Evolutionary conservation across 2,113 vertebrate species (phyloP).

Genomic region (Loxodonta africana): DNA sequence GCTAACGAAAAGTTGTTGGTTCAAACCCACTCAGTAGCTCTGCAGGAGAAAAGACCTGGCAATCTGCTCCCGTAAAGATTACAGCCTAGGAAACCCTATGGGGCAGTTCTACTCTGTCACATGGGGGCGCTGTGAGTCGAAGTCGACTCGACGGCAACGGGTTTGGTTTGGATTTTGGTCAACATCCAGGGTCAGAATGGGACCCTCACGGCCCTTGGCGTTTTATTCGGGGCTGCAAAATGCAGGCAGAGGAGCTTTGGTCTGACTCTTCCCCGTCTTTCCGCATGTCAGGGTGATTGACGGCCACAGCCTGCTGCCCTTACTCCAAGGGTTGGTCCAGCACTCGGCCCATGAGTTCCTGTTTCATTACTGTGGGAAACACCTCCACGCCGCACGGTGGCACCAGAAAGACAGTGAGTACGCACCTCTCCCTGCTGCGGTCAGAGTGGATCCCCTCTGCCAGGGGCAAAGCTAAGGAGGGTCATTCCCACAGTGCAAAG

Average conservation of each 20-base stretch:
- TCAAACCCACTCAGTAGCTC: too few relatives aligned
- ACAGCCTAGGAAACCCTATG: too few relatives aligned
- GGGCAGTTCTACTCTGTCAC: too few relatives aligned
- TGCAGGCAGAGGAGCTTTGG: rapidly evolving
- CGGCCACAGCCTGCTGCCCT: constrained; percentile 91
- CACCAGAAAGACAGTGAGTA: constrained; percentile 91
- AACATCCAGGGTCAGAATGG: rapidly evolving
- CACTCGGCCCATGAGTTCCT: constrained; percentile 93
- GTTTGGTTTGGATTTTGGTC: too few relatives aligned
- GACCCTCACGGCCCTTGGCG: neutral
- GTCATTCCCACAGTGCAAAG: neutral
- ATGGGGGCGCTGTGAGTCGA: too few relatives aligned
- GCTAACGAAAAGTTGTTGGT: too few relatives aligned
- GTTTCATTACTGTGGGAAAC: constrained; percentile 93
- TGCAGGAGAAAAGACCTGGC: too few relatives aligned
- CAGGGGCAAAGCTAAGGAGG: neutral
- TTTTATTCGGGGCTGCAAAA: rapidly evolving
- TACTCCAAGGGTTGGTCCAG: constrained; percentile 87
- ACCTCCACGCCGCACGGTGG: constrained; percentile 93
- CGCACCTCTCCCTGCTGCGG: rapidly evolving
- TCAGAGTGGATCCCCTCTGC: rapidly evolving
- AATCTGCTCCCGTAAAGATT: too few relatives aligned
- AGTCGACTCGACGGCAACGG: too few relatives aligned
- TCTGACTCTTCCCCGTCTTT: rapidly evolving
- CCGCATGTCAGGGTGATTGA: constrained; percentile 89